A percentile compares a stretch with the other conserved stretches of the same genome.
phyloP scores from a whole-genome alignment of 1,140 invertebrate species.

The Cyrtorhinus lividipennis region DNA sequence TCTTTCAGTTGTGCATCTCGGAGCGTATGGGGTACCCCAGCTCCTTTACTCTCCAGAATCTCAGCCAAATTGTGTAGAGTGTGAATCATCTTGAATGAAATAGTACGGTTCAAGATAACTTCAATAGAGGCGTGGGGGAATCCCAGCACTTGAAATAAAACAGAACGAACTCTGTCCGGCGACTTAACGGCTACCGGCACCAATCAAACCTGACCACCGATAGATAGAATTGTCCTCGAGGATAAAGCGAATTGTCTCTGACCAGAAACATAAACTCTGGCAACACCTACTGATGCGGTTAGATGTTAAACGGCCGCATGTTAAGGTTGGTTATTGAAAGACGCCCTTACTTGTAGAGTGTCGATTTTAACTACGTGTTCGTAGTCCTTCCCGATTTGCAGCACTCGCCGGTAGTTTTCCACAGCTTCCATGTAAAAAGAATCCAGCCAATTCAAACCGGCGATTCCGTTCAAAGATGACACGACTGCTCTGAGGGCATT shows the following conservation, averaged over 20 bases:
- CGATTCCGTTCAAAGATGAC: conserved; percentile 48
- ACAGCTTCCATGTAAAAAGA: conserved; percentile 39
- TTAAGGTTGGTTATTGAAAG: too few species aligned
- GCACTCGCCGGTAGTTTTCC: conserved; percentile 43
- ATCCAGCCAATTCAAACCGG: conserved; percentile 45
- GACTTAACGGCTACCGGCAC: too few species aligned
- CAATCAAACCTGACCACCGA: too few species aligned
- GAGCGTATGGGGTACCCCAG: conserved; percentile 35
- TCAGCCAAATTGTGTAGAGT: conserved; percentile 50
- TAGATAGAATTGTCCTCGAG: too few species aligned
- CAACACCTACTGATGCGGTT: too few species aligned
- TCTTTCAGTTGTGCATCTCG: conserved; percentile 35
- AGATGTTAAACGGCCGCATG: too few species aligned
- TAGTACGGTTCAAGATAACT: neutral
- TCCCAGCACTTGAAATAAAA: too few species aligned
- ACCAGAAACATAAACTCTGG: too few species aligned
- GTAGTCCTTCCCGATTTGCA: conserved; percentile 39
- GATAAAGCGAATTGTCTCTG: too few species aligned
- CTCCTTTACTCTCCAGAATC: conserved; percentile 28
- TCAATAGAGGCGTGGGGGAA: too few species aligned
- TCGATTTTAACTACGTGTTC: conserved; percentile 37
- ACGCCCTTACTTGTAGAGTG: conserved; percentile 38
- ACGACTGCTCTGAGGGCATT: conserved; percentile 46
- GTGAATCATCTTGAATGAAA: conserved; percentile 42
- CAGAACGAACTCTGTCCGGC: too few species aligned